Evolutionary conservation across 2,797 vertebrate genomes (phyloP), one percentile per base, ranked within the genome.

Genomic region (Pachyuromys duprasi): DNA sequence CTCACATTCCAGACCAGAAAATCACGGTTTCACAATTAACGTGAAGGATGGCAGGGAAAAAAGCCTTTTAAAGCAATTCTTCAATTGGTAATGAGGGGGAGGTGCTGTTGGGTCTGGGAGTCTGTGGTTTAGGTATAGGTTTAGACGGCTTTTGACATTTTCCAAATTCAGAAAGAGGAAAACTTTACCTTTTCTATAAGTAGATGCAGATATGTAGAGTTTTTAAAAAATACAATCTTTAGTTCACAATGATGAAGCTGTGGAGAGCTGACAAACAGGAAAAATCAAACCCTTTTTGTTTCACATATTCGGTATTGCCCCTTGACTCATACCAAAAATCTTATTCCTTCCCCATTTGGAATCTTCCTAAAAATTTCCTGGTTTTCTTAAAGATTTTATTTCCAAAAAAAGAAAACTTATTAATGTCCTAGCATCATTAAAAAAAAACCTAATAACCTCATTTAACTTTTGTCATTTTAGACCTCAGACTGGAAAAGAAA

Each of bases 11-110:
- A 0, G 55, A 83, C 33, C 53, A 95, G 49, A 91, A 92, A 95
- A 69, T 93, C 78, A 1, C 9, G 31, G 72, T 69, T 84, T 90
- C 86, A 74, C 72, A 78, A 84, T 96, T 95, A 87, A 92, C 18
- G 0, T 89, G 90, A 97, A 83, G 83, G 86, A 96, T 94, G 86
- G 70, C 79, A 90, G 65, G 65, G 36, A 5, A 94, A 93, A 63
- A 72, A 90, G 65, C 91, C 86, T 94, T 92, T 95, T 93, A 89
- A 74, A 89, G 72, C 49, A 83, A 75, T 78, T 53, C 69, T 84
- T 92, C 93, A 72, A 81, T 75, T 74, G 60, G 80, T 69, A 55
- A 92, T 74, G 36, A n/a, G 31, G 4, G 1, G 14, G 42, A 89
- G 70, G 69, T 36, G 1, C 39, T 86, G 14, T 86, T 79, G 72